Percentiles rank a stretch among this genome's conserved stretches.
Evolutionary conservation across 2,888 invertebrate genomes (phyloP).

Genomic region (Chrysolina americana): DNA sequence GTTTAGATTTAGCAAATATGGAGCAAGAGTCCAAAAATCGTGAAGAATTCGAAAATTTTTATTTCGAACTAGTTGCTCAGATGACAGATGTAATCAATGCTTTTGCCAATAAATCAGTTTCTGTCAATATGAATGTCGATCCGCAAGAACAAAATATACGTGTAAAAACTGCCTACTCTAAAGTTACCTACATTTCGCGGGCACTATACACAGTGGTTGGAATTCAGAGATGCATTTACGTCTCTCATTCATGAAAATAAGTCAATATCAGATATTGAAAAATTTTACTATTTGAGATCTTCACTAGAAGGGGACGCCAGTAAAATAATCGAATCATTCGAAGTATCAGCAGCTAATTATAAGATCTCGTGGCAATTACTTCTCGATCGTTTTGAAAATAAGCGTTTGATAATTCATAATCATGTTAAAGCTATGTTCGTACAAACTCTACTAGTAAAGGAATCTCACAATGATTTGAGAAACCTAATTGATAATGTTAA

Average conservation of each 20-base stretch:
- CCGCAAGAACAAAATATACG: no score
- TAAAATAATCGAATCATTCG: not conserved
- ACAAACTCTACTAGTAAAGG: not conserved
- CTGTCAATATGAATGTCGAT: not conserved
- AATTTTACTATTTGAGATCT: conserved; percentile 12
- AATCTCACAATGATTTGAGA: not conserved
- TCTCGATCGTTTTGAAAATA: conserved; percentile 6
- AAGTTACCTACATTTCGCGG: conserved; percentile 1
- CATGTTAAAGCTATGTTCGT: conserved; percentile 2
- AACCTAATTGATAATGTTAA: conserved; percentile 11
- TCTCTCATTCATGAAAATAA: not conserved
- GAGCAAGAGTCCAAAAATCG: not conserved
- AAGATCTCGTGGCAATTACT: not conserved
- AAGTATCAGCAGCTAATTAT: conserved; percentile 3
- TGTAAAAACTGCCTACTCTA: not conserved
- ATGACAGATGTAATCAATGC: not conserved
- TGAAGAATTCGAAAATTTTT: not conserved
- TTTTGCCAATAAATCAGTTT: not conserved
- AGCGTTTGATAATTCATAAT: not conserved
- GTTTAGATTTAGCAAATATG: not conserved
- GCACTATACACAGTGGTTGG: conserved; percentile 1
- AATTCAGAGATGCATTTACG: not conserved
- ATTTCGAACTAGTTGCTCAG: not conserved
- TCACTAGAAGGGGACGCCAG: conserved; percentile 3
- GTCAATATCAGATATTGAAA: not conserved